Evolutionary conservation across 2,113 vertebrate species (phyloP).

Genomic region (Ochotona curzoniae): DNA sequence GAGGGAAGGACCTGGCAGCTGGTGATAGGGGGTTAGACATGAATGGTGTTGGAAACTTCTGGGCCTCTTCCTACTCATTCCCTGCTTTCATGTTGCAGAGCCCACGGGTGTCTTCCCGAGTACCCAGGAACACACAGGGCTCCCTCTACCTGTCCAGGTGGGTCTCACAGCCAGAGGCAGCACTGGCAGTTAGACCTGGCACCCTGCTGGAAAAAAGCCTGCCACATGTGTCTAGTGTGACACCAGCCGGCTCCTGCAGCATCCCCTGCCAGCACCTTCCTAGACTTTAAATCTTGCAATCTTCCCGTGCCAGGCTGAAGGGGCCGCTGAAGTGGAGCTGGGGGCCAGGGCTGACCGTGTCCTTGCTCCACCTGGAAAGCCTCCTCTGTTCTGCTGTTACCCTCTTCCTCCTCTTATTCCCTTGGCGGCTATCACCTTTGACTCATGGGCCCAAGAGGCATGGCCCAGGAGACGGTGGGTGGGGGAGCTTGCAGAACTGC

Average conservation of each 20-base stretch:
- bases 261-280: not conserved
- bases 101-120: not conserved
- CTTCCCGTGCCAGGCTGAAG: not conserved
- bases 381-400: not conserved
- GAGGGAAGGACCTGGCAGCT: not conserved
- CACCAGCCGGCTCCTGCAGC: fast-evolving
- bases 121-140: conserved; percentile 47
- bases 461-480: not conserved
- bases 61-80: not conserved
- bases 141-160: conserved; percentile 85
- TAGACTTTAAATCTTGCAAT: not conserved
- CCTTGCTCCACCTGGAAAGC: not conserved
- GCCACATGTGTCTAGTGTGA: too few relatives aligned
- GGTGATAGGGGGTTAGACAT: not conserved
- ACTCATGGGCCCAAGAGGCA: not conserved
- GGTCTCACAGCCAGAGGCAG: not conserved
- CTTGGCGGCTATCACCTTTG: not conserved
- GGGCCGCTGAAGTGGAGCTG: not conserved
- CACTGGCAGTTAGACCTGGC: too few relatives aligned
- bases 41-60: not conserved
- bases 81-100: conserved; percentile 70
- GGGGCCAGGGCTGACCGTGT: fast-evolving
- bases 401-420: not conserved
- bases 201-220: not conserved
- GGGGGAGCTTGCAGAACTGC: not conserved